Percentiles rank a stretch among this genome's conserved stretches.
Evolutionary conservation across 2,113 vertebrate genomes (phyloP).

Genomic region (Phylloscopus trochiloides): DNA sequence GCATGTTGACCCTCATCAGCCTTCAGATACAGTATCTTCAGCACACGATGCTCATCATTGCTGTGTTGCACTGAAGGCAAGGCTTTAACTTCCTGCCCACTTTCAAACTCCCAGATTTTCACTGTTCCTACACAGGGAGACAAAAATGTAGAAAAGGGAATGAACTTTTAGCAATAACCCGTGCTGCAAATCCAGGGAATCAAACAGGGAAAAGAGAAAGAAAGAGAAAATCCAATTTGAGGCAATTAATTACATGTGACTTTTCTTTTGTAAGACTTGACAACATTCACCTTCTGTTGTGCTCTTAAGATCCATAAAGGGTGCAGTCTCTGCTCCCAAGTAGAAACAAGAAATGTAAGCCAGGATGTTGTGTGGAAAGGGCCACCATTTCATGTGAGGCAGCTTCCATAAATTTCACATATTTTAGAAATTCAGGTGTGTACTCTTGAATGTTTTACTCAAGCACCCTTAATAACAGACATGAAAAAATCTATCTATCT

Average conservation of each 20-base stretch:
- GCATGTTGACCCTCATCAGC: slow-evolving; percentile 34
- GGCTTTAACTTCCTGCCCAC: slow-evolving; percentile 66
- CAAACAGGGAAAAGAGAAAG: background rate
- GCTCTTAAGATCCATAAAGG: background rate
- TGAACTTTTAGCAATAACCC: background rate
- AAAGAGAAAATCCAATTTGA: background rate
- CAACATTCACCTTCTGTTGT: background rate
- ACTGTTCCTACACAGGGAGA: slow-evolving; percentile 58
- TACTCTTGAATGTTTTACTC: background rate
- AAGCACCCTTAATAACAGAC: background rate
- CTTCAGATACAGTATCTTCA: slow-evolving; percentile 59
- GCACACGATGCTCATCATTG: slow-evolving; percentile 28
- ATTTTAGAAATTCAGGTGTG: background rate
- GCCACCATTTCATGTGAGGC: background rate
- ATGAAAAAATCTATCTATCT: background rate
- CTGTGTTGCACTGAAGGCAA: slow-evolving; percentile 39
- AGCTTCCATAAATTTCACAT: background rate
- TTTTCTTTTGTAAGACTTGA: background rate
- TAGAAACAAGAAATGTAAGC: background rate
- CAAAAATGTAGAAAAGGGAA: background rate
- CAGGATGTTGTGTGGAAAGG: background rate
- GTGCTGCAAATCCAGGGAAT: background rate
- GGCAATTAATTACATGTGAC: background rate
- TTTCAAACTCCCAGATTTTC: slow-evolving; percentile 75
- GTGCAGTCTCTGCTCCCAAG: background rate